Evolutionary conservation across 2,888 invertebrate species (phyloP), one percentile per base, ranked within the genome.

Genomic region (Eupithecia exiguata): DNA sequence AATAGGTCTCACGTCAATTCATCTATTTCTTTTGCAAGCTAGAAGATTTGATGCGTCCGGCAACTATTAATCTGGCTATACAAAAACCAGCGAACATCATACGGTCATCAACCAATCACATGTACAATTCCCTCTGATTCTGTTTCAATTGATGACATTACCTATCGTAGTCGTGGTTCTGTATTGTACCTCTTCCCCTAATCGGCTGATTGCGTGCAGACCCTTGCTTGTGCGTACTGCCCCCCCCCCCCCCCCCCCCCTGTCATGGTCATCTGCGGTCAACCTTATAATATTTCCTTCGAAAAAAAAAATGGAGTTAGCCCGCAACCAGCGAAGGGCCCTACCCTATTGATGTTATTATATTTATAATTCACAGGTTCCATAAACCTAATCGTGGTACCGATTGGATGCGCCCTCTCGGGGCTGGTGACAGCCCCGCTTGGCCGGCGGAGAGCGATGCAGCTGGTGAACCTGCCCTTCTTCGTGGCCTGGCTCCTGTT

Each of bases 321-420:
- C 30, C 30, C 30, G 1, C 30, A 30, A 30, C 30, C 30, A 3
- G 30, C 30, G 4, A 40, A 36, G n/a, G n/a, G n/a, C n/a, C n/a
- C n/a, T 36, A 5, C 6, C 36, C 6, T 36, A 36, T 36, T 36
- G 4, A 36, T 36, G 36, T 36, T 6, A 36, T 36, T 36, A 4
- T 36, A 5, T 36, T 36, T 36, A 7, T 36, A 36, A 36, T 46
- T 62, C 4, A 5, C 87, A 97, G 97, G 97, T 91, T 97, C 97
- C 25, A 96, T 97, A 69, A 97, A 97, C 86, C 92, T 97, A 77
- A 97, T 97, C 79, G 96, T 96, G 80, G 97, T 98, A 21, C 97
- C 98, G 0, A 77, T 97, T 70, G 98, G 98, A 3, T 97, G 97
- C 82, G 91, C 97, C 10, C 88, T 96, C 68, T 97, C 97, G 0